phyloP scores from a whole-genome alignment of 2,113 vertebrate species.

The Colossoma macropomum region DNA sequence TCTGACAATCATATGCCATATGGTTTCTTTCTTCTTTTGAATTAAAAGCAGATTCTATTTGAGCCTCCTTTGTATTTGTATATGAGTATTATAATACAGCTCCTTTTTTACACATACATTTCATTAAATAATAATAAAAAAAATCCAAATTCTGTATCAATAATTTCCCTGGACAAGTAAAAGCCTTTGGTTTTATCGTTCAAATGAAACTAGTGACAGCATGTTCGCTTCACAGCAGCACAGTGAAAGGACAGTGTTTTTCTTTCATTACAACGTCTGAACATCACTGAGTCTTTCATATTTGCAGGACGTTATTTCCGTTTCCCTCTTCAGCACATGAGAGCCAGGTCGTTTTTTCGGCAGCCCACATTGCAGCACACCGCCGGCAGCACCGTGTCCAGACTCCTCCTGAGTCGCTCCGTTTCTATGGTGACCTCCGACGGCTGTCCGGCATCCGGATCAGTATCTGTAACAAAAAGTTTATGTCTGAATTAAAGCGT shows the following conservation, averaged over 20 bases:
- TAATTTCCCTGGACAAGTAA: not conserved
- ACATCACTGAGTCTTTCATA: not conserved
- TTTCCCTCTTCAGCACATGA: conserved; percentile 66
- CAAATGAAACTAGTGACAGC: not conserved
- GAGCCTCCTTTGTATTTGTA: not conserved
- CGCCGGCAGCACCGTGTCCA: conserved; percentile 58
- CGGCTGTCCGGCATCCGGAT: conserved; percentile 37
- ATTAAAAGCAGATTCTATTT: not conserved
- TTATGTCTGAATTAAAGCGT: not conserved
- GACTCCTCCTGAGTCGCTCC: conserved; percentile 51
- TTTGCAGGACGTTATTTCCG: not conserved
- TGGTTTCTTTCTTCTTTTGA: not conserved
- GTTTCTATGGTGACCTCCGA: conserved; percentile 4
- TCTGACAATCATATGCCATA: not conserved
- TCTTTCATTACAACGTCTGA: not conserved
- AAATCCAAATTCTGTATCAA: too few relatives aligned
- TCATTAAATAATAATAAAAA: too few relatives aligned
- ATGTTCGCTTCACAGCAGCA: not conserved
- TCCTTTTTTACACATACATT: too few relatives aligned
- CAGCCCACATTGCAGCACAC: conserved; percentile 75
- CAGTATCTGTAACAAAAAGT: conserved; percentile 46
- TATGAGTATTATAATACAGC: not conserved
- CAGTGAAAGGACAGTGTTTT: not conserved
- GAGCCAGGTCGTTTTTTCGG: conserved; percentile 70
- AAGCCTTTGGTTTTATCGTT: not conserved